Percentiles rank a stretch among this genome's conserved stretches.
These are phyloP conservation scores for Apotomis capreana DNA, from an alignment of 2,888 invertebrate genomes.

Conservation along the genomic window DNA sequence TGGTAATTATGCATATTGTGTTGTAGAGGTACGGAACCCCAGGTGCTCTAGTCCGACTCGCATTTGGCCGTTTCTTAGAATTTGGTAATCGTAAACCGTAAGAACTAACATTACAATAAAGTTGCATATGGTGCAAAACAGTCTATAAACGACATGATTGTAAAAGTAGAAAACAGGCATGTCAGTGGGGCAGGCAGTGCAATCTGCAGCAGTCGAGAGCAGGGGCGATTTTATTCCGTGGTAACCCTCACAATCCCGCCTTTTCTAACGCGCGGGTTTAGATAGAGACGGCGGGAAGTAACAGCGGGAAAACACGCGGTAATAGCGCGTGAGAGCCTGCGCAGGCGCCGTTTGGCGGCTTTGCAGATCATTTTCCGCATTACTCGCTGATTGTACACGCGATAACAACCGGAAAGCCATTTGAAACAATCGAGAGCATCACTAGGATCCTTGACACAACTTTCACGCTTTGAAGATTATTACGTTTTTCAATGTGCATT, in stretches of 20 bases:
- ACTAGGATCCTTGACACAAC: slow-evolving; percentile 10
- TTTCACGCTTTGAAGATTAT: neutral
- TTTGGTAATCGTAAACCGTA: neutral
- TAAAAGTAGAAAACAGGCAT: slow-evolving; percentile 65
- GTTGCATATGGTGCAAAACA: slow-evolving; percentile 1
- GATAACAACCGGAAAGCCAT: slow-evolving; percentile 34
- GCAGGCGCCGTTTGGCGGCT: slow-evolving; percentile 21
- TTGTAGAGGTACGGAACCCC: no score
- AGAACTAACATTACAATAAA: neutral
- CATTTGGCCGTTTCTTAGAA: no score
- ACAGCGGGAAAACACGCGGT: slow-evolving; percentile 29
- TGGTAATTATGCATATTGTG: no score
- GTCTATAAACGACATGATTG: slow-evolving; percentile 13
- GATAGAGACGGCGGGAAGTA: slow-evolving; percentile 22
- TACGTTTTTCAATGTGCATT: neutral
- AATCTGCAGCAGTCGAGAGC: slow-evolving; percentile 46
- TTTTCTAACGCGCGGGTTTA: slow-evolving; percentile 23
- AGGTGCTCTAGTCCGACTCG: no score
- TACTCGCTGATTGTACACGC: slow-evolving; percentile 39
- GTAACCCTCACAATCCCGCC: slow-evolving; percentile 25
- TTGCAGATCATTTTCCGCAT: slow-evolving; percentile 38
- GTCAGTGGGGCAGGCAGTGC: slow-evolving; percentile 59
- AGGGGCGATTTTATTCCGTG: slow-evolving; percentile 41
- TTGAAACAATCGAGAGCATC: slow-evolving; percentile 11
- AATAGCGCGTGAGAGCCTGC: slow-evolving; percentile 26